Percentiles rank a stretch among this genome's conserved stretches.
Evolutionary conservation across 2,888 invertebrate species (phyloP).

Genomic region (Willowsia nigromaculata): DNA sequence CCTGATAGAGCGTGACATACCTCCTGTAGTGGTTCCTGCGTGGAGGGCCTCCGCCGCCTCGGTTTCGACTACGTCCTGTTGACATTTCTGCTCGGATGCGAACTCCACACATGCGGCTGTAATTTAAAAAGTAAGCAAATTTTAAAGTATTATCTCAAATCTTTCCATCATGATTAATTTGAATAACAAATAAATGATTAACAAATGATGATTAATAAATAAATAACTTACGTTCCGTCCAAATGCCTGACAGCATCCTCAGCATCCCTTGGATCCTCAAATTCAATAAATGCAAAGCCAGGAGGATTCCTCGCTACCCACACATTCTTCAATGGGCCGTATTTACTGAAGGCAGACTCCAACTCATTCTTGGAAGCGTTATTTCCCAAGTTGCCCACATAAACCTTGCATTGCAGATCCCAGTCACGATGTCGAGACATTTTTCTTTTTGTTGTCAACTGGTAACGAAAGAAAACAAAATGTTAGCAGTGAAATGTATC

Average conservation of each 20-base stretch:
- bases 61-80: slow-evolving; percentile 89
- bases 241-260: slow-evolving; percentile 91
- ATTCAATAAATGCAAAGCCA: slow-evolving; percentile 94
- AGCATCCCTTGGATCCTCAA: slow-evolving; percentile 89
- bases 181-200: not conserved
- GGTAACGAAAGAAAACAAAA: not conserved
- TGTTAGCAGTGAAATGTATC: not conserved
- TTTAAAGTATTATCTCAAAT: too few relatives aligned
- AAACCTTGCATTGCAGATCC: slow-evolving; percentile 94
- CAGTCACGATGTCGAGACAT: slow-evolving; percentile 88
- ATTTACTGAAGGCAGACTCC: slow-evolving; percentile 92
- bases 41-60: slow-evolving; percentile 82
- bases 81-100: slow-evolving; percentile 96
- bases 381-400: slow-evolving; percentile 94
- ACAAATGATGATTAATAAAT: not conserved
- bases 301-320: slow-evolving; percentile 97
- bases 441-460: not conserved
- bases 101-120: slow-evolving; percentile 92
- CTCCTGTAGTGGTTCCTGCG: slow-evolving; percentile 64
- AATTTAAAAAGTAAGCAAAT: slow-evolving; percentile 77
- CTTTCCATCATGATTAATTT: too few relatives aligned
- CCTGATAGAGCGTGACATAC: slow-evolving; percentile 43
- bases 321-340: slow-evolving; percentile 93
- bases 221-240: slow-evolving; percentile 88
- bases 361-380: slow-evolving; percentile 94